These are phyloP conservation scores for Cenopis cana DNA, from an alignment of 2,888 invertebrate species.

Conservation along the genomic window DNA sequence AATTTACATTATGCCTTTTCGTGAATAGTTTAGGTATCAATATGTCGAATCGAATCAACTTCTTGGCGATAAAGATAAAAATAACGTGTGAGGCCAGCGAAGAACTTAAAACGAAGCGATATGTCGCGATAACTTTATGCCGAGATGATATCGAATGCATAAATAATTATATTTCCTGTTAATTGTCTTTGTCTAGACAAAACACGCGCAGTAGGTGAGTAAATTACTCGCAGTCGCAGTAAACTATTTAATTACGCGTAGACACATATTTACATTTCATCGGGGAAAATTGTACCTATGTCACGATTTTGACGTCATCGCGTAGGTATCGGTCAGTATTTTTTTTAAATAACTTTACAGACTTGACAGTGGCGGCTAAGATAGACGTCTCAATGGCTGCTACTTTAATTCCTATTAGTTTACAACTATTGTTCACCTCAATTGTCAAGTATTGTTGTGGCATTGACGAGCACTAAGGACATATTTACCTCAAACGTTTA, in stretches of 20 bases:
- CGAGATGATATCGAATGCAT: conserved; percentile 12
- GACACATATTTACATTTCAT: not conserved
- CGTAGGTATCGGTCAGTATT: no score
- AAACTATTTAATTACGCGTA: not conserved
- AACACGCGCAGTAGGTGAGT: conserved; percentile 29
- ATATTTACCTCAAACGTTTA: not conserved
- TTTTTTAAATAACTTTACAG: not conserved
- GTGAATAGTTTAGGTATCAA: not conserved
- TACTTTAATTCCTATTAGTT: no score
- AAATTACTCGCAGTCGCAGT: conserved; percentile 3
- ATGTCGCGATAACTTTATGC: conserved; percentile 19
- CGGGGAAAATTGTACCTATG: not conserved
- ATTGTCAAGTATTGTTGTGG: no score
- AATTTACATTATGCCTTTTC: conserved; percentile 18
- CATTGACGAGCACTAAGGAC: no score
- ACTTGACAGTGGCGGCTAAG: not conserved
- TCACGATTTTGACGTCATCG: no score
- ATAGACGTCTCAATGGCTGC: no score
- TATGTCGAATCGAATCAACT: conserved; percentile 4
- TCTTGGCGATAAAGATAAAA: conserved; percentile 9
- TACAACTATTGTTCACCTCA: no score
- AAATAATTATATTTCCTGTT: conserved; percentile 6
- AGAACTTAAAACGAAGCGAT: conserved; percentile 18
- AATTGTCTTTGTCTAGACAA: conserved; percentile 35
- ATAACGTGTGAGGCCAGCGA: conserved; percentile 9